These are phyloP conservation scores for Ciconia nigra DNA, from an alignment of 2,797 vertebrate genomes.

Conservation along the genomic window DNA sequence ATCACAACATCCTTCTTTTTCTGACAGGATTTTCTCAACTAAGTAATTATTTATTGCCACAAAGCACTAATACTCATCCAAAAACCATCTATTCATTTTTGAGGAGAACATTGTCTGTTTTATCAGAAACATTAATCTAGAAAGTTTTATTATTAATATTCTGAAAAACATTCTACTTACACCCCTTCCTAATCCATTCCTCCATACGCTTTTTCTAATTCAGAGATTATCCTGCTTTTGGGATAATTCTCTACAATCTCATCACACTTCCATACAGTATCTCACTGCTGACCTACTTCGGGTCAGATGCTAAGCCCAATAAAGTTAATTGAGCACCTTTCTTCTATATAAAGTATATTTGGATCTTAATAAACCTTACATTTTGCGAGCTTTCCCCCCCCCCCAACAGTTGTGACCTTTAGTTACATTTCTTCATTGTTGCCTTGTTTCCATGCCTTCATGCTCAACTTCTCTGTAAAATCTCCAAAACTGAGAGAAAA, in stretches of 20 bases:
- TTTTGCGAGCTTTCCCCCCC: neutral
- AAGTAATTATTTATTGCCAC: neutral
- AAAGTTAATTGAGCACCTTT: neutral
- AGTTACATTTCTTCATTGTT: neutral
- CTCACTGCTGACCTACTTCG: neutral
- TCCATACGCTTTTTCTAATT: neutral
- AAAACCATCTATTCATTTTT: neutral
- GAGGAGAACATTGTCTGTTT: neutral
- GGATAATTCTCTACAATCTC: constrained; percentile 4
- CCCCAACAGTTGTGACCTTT: neutral
- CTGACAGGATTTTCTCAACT: neutral
- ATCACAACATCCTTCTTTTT: neutral
- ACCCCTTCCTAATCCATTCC: neutral
- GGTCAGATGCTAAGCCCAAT: neutral
- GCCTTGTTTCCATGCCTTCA: neutral
- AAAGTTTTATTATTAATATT: neutral
- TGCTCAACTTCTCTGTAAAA: neutral
- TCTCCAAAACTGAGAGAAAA: neutral
- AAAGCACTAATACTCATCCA: neutral
- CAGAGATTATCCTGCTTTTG: constrained; percentile 26
- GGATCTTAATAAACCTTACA: neutral
- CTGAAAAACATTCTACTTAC: neutral
- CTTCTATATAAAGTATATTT: neutral
- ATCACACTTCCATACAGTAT: neutral
- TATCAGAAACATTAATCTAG: neutral